Evolutionary conservation across 2,888 invertebrate species (phyloP), one percentile per base, ranked within the genome.

Genomic region (Acronicta aceris): DNA sequence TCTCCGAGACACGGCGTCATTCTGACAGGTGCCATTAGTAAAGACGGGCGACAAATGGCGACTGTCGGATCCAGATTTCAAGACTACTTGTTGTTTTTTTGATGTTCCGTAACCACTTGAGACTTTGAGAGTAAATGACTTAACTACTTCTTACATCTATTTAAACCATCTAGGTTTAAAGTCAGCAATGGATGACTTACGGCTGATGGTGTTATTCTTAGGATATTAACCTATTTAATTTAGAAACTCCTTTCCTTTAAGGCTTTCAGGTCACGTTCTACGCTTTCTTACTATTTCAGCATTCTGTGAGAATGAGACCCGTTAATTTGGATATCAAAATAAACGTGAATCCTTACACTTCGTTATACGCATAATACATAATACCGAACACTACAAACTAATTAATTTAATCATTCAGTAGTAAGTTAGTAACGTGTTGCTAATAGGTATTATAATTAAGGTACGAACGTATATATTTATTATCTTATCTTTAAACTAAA

Each of bases 11-110:
- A 36, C 65, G 70, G 68, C 71, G 79, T 78, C 81, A 77, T 53
- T 79, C 77, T 86, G 88, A 88, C 89, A 90, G 86, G 81, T 75
- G 80, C 74, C 81, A 88, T 88, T 88, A 83, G 84, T 83, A 81
- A 79, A 81, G 83, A 84, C 79, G 78, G 74, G 13, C 79, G 80
- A 88, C 82, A 84, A 87, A 88, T 88, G 81, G 79, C 73, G 71
- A 62, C 79, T 81, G 84, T 83, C 85, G 77, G 71, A 74, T 74
- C 74, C 76, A 75, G 81, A 80, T 81, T 74, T 79, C 78, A 72
- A 75, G 71, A 55, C 52, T 62, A 67, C 70, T 69, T 41, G 61
- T 61, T 70, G 46, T 64, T 65, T 65, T 33, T 74, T 55, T 66
- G 47, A 62, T 43, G 48, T 64, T 65, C 56, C 53, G 57, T 65